Evolutionary conservation across 2,888 invertebrate genomes (phyloP).

Genomic region (Parnassius glacialis): DNA sequence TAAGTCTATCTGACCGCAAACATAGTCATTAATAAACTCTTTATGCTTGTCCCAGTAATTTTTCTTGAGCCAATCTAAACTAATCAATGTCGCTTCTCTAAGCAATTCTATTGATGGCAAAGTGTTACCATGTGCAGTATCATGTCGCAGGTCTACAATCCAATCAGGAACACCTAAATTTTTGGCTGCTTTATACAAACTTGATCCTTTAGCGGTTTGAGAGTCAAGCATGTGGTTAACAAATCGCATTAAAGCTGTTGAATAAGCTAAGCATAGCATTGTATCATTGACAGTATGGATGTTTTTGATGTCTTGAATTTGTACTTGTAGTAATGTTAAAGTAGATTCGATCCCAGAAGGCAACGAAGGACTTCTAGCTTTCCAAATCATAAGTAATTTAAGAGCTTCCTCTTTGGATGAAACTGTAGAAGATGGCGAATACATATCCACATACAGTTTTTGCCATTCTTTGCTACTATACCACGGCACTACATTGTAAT

Average conservation of each 20-base stretch:
- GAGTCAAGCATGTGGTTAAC: conserved; percentile 83
- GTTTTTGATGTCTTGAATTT: conserved; percentile 55
- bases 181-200: conserved; percentile 81
- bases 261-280: conserved; percentile 80
- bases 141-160: conserved; percentile 89
- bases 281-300: conserved; percentile 55
- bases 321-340: conserved; percentile 76
- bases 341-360: conserved; percentile 84
- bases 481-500: conserved; percentile 68
- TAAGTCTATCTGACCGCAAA: conserved; percentile 23
- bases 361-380: conserved; percentile 76
- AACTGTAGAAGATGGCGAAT: conserved; percentile 46
- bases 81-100: conserved; percentile 81
- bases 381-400: conserved; percentile 78
- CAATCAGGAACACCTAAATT: conserved; percentile 87
- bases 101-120: conserved; percentile 84
- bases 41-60: conserved; percentile 84
- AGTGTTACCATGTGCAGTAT: conserved; percentile 86
- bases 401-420: conserved; percentile 63
- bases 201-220: conserved; percentile 73
- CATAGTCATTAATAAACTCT: conserved; percentile 67
- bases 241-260: conserved; percentile 84
- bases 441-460: conserved; percentile 69
- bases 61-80: conserved; percentile 85
- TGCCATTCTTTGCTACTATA: conserved; percentile 76